Evolutionary conservation across 2,888 invertebrate genomes (phyloP).

Genomic region (Carterocephalus palaemon): DNA sequence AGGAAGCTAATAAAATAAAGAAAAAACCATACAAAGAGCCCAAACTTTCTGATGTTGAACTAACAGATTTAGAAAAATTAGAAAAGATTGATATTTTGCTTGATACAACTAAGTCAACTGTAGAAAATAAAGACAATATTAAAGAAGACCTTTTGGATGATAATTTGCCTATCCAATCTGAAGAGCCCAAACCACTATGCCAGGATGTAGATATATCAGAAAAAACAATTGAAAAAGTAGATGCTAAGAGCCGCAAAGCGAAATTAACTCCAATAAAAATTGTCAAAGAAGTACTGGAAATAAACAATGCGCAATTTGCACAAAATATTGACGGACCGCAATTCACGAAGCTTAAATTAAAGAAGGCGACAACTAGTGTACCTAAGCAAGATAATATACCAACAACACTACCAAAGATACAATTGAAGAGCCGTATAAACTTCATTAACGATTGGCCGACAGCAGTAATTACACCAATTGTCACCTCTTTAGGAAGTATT

Average conservation of each 20-base stretch:
- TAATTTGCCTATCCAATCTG: too few relatives aligned
- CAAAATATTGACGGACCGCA: slow-evolving; percentile 80
- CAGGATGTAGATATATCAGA: background rate
- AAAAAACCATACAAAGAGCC: slow-evolving; percentile 77
- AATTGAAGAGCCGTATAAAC: slow-evolving; percentile 84
- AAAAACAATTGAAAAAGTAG: background rate
- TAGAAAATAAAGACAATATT: slow-evolving; percentile 5
- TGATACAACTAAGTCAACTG: background rate
- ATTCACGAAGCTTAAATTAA: slow-evolving; percentile 84
- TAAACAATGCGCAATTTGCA: slow-evolving; percentile 81
- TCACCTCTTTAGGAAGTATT: slow-evolving; percentile 76
- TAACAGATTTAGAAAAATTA: slow-evolving; percentile 73
- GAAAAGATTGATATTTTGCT: slow-evolving; percentile 43
- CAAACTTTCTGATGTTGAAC: slow-evolving; percentile 71
- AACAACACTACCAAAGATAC: slow-evolving; percentile 81
- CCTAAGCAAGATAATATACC: slow-evolving; percentile 65
- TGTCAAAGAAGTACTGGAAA: slow-evolving; percentile 80
- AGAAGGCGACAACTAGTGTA: slow-evolving; percentile 72
- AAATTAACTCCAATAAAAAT: slow-evolving; percentile 78
- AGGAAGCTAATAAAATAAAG: slow-evolving; percentile 82
- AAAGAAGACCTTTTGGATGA: too few relatives aligned
- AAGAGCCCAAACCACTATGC: slow-evolving; percentile 15
- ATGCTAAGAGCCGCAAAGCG: slow-evolving; percentile 31
- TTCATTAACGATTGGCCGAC: slow-evolving; percentile 82
- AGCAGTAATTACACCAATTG: slow-evolving; percentile 66